Evolutionary conservation across 2,888 invertebrate genomes (phyloP).

Genomic region (Dendrolimus pini): DNA sequence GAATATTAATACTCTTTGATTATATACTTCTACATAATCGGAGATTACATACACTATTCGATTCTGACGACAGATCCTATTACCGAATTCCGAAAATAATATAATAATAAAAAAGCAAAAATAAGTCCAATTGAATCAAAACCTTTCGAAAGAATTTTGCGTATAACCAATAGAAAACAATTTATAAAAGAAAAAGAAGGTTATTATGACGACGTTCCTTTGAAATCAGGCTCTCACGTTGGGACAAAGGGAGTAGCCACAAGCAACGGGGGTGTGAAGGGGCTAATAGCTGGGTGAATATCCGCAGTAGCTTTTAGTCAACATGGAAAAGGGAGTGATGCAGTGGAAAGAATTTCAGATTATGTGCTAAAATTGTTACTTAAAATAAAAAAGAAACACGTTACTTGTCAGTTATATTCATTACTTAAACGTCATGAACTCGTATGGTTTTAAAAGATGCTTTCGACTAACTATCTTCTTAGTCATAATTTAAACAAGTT

Average conservation of each 20-base stretch:
- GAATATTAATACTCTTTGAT: no score
- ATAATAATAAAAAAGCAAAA: no score
- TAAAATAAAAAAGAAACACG: not conserved
- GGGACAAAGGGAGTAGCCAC: not conserved
- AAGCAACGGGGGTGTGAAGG: not conserved
- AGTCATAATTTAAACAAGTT: no score
- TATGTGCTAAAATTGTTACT: not conserved
- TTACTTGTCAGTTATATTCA: no score
- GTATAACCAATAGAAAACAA: not conserved
- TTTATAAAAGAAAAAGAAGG: not conserved
- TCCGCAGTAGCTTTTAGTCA: not conserved
- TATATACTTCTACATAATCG: no score
- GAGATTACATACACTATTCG: no score
- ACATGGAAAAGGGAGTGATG: not conserved
- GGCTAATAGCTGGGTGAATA: not conserved
- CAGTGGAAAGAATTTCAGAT: not conserved
- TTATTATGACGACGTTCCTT: not conserved
- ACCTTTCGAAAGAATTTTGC: not conserved
- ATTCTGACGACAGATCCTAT: no score
- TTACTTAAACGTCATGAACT: no score
- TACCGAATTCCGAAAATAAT: no score
- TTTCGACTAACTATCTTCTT: no score
- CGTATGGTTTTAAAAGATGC: no score
- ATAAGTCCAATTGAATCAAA: not conserved
- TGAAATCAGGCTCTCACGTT: not conserved